Base-by-base conservation (phyloP, 2,113 vertebrate genomes). In the Enhydra lutris region DNA sequence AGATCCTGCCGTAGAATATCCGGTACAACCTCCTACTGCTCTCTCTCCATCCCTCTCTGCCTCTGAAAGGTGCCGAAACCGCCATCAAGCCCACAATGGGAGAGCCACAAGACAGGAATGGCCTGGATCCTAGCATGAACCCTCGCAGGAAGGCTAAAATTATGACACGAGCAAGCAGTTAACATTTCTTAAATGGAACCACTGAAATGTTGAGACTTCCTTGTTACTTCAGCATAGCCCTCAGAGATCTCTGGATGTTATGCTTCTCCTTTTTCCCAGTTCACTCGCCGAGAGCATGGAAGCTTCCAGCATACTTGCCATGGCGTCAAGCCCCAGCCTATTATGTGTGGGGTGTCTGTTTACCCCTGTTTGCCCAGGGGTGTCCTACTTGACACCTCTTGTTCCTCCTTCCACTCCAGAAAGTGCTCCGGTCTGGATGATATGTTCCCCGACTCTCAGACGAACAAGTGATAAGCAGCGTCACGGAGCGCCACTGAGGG, bases 401-500 rank as follows among this genome's bases (percentile, higher is more conserved):
- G 18, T 18, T 69, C 15, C 36, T 81, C 20, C 24, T 86, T 42
- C 67, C 29, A 0, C 21, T 47, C 55, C 67, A 24, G 14, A 21
- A 74, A 80, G 55, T 24, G 39, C 55, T 52, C 50, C 61, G 5
- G n/a, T 50, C n/a, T 39, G 24, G 78, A 69, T 18, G 1, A 12
- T 3, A 10, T 26, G 36, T 34, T 29, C 71, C 6, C 34, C 23
- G 63, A 1, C 8, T 45, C 23, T 9, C 0, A 80, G 63, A 47
- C 4, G 36, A 36, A 31, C 42, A 21, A 0, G 18, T 0, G 7
- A 13, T 15, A 21, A 36, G 26, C 26, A 73, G 78, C 11, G 3
- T 36, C 71, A n/a, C 0, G 0, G 3, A 67, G 78, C 31, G 15
- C 36, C 23, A 0, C 11, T 74, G 39, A 6, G 0, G 45, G 45